These are phyloP conservation scores for Drosophila chauvacae DNA, from an alignment of 1,140 invertebrate genomes.

Conservation along the genomic window DNA sequence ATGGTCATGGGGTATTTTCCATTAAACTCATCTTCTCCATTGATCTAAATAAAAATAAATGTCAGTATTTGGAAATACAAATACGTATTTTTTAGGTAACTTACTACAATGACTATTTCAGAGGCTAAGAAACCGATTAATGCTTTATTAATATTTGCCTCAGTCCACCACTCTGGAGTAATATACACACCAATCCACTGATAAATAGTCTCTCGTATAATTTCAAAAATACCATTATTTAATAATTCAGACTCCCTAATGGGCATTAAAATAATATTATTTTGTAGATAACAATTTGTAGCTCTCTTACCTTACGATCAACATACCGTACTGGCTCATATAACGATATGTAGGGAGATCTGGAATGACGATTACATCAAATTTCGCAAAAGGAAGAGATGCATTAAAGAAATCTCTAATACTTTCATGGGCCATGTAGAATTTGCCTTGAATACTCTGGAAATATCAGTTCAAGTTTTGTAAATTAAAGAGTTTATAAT, in stretches of 20 bases:
- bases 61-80: background rate
- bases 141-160: slow-evolving; percentile 89
- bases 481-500: background rate
- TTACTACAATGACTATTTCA: slow-evolving; percentile 88
- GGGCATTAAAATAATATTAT: slow-evolving; percentile 4
- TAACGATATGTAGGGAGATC: slow-evolving; percentile 5
- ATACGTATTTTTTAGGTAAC: background rate
- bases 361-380: slow-evolving; percentile 16
- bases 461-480: background rate
- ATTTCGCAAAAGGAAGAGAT: background rate
- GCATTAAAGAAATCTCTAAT: slow-evolving; percentile 87
- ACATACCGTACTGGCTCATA: slow-evolving; percentile 10
- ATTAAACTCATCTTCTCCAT: slow-evolving; percentile 88
- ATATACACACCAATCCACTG: slow-evolving; percentile 91
- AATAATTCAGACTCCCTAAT: slow-evolving; percentile 89
- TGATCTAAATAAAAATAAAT: slow-evolving; percentile 85
- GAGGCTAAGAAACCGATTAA: slow-evolving; percentile 90
- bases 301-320: slow-evolving; percentile 87
- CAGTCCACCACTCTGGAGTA: slow-evolving; percentile 90
- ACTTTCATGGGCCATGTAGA: slow-evolving; percentile 11
- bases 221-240: slow-evolving; percentile 86
- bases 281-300: background rate
- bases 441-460: slow-evolving; percentile 30
- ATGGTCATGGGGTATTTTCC: slow-evolving; percentile 91
- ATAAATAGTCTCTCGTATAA: slow-evolving; percentile 89